A percentile compares a stretch with the other conserved stretches of the same genome.
Evolutionary conservation across 2,888 invertebrate genomes (phyloP).

Genomic region (Salpingus planirostris): DNA sequence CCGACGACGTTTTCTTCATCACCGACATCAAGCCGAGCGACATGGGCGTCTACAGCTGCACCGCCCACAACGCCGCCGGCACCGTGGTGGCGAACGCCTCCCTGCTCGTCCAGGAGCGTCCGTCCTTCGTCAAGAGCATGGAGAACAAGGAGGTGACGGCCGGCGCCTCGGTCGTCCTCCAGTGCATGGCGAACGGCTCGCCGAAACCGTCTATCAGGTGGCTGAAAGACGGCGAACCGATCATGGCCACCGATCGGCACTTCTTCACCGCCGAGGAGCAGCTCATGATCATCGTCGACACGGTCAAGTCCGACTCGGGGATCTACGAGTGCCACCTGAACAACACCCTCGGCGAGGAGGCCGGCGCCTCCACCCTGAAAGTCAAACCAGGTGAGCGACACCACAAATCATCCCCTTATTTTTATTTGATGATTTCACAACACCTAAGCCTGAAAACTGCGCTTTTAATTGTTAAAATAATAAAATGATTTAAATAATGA

Average conservation of each 20-base stretch:
- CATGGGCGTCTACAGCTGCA: slow-evolving; percentile 89
- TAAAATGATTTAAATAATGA: not conserved
- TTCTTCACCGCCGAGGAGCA: slow-evolving; percentile 84
- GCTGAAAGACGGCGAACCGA: slow-evolving; percentile 72
- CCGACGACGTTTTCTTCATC: slow-evolving; percentile 87
- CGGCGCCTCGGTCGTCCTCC: slow-evolving; percentile 78
- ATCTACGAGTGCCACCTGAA: slow-evolving; percentile 84
- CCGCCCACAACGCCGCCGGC: slow-evolving; percentile 84
- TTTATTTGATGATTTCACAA: too few species aligned
- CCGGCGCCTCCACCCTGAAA: slow-evolving; percentile 61
- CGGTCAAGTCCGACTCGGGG: slow-evolving; percentile 70
- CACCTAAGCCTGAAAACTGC: too few species aligned
- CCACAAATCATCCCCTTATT: too few species aligned
- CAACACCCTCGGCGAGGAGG: slow-evolving; percentile 71
- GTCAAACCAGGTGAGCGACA: slow-evolving; percentile 58
- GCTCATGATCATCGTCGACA: slow-evolving; percentile 77
- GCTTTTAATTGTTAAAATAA: slow-evolving; percentile 1
- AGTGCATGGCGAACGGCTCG: slow-evolving; percentile 79
- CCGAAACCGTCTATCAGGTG: slow-evolving; percentile 75
- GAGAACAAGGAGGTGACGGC: slow-evolving; percentile 72
- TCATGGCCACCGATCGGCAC: slow-evolving; percentile 69
- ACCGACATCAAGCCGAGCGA: slow-evolving; percentile 83
- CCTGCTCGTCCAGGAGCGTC: slow-evolving; percentile 75
- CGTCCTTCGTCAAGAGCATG: slow-evolving; percentile 79
- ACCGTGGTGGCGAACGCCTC: slow-evolving; percentile 79